Evolutionary conservation across 2,797 vertebrate species (phyloP), one percentile per base, ranked within the genome.

Genomic region (Sebastes oblongus): DNA sequence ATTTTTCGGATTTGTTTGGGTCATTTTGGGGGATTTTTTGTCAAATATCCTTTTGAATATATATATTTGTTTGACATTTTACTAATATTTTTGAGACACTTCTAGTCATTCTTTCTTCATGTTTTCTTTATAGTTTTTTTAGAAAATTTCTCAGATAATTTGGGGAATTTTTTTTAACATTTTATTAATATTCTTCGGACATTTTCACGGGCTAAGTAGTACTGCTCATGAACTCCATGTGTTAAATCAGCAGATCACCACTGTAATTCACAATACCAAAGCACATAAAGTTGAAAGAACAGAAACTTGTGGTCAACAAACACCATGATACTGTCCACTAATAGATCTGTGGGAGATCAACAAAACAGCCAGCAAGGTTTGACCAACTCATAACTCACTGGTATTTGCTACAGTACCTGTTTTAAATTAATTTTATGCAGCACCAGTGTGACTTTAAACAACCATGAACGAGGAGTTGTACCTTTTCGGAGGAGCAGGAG

Each of bases 401-500:
- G 16, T 46, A 46, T 46, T 46, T 46, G 14, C 42, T 46, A 46
- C 42, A 46, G 6, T 16, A 16, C 42, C 42, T 18, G 16, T 18
- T 46, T 46, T 18, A 46, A 46, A 39, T 39, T 39, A 8, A 46
- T 18, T 46, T 0, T 8, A 46, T 16, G 42, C 12, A 61, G 8
- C 20, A 30, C 27, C 59, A 32, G 25, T 16, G 4, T 11, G 59
- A 62, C 24, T 29, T 11, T 66, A 16, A n/a, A 24, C 8, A 7
- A 7, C 29, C 25, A 8, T 13, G 54, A 30, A 6, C 0, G 3
- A 36, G 6, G 61, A 24, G 27, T 55, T 66, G 80, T 96, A 98
- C 97, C 98, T 97, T 96, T 96, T 81, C 94, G 93, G 83, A 98
- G 93, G 73, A 96, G 91, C 67, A 99, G 92, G 34, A 95, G 94